Evolutionary conservation across 2,113 vertebrate genomes (phyloP), one percentile per base, ranked within the genome.

Genomic region (Delphinapterus leucas): DNA sequence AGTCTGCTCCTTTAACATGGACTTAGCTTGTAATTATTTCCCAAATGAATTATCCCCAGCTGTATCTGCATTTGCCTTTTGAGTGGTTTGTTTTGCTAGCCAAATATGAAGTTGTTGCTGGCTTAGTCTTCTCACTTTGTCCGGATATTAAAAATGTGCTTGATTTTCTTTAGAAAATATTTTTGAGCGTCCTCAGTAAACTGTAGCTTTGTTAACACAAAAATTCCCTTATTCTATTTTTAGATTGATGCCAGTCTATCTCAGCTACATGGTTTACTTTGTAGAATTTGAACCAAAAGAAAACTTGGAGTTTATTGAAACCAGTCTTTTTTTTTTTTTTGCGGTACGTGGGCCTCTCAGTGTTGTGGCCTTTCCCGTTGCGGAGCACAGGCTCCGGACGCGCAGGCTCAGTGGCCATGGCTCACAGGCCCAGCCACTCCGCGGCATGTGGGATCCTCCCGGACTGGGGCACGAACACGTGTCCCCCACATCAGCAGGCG

Each of bases 11-110:
- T 95, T 80, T 94, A 79, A 81, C 17, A 15, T 71, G 61, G 60
- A 88, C 10, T 70, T 94, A 67, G n/a, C 60, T 85, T 88, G 28
- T 88, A 95, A 89, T 97, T 94, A 85, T 86, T 97, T 93, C 65
- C 11, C 67, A 77, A 71, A 15, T 96, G 74, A 90, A 26, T 88
- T 93, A 89, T 36, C 33, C 55, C 55, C 76, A 84, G 44, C 28
- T 18, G 0, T 76, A 14, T 76, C 70, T 93, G 33, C 58, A 17
- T 95, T 93, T 93, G 44, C 26, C 23, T 58, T 83, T 44, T 84
- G 31, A 84, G 23, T 88, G 17, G 41, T 71, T 77, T 85, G 33
- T 88, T 47, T 88, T 89, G 41, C 17, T 86, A 63, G 53, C n/a
- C 89, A 85, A 26, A 77, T 67, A 55, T 5, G 23, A 65, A 93